Conservation (phyloP, 1,140 invertebrate species). For the Delia radicum region DNA sequence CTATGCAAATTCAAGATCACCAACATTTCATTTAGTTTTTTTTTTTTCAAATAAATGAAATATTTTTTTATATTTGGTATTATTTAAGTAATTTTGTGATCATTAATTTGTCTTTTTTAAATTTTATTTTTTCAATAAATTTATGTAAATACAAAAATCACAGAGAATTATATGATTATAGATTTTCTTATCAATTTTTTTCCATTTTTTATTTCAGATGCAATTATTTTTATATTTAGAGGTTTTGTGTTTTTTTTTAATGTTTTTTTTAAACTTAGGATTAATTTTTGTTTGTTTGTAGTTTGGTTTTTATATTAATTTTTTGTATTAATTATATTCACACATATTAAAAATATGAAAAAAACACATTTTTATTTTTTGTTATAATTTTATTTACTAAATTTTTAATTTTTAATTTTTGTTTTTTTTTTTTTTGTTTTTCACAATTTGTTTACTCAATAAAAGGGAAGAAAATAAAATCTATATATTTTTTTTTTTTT, state of each 20-base stretch:
- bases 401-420: too few relatives aligned
- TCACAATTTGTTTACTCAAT: too few relatives aligned
- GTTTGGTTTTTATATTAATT: background rate
- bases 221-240: background rate
- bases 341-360: background rate
- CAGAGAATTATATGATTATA: constrained; percentile 12
- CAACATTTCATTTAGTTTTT: background rate
- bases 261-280: background rate
- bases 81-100: background rate
- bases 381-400: background rate
- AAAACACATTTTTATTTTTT: background rate
- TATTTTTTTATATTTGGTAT: too few relatives aligned
- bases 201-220: background rate
- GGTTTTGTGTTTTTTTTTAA: background rate
- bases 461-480: background rate
- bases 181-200: background rate
- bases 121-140: constrained; percentile 3
- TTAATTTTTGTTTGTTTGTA: background rate
- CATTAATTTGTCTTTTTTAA: background rate
- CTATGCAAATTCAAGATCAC: background rate
- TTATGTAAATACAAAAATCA: constrained; percentile 22
- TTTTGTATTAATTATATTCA: background rate
- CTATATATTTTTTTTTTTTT: background rate
- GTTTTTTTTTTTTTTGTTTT: too few relatives aligned
- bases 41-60: background rate